Evolutionary conservation across 2,113 vertebrate genomes (phyloP).

Genomic region (Cygnus atratus): DNA sequence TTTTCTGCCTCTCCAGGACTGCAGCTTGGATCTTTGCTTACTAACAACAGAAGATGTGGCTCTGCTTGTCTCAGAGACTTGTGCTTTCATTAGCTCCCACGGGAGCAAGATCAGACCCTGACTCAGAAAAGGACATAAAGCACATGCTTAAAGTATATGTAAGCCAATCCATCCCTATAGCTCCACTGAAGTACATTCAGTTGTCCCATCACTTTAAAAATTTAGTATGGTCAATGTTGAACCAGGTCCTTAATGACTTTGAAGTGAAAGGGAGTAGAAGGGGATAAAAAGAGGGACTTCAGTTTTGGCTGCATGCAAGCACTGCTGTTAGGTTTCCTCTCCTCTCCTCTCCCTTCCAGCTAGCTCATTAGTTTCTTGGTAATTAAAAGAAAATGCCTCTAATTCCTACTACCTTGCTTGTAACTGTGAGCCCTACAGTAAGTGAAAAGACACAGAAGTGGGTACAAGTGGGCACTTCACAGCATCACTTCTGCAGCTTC

Average conservation of each 20-base stretch:
- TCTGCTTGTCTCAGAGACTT: not conserved
- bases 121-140: not conserved
- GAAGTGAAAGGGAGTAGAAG: not conserved
- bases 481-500: not conserved
- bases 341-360: not conserved
- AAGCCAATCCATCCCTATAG: not conserved
- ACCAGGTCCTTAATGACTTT: not conserved
- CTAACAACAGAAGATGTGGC: not conserved
- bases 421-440: not conserved
- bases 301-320: not conserved
- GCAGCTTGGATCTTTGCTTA: not conserved
- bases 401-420: not conserved
- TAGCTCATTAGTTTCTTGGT: not conserved
- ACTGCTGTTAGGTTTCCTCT: not conserved
- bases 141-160: not conserved
- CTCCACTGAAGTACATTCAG: accelerated
- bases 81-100: not conserved
- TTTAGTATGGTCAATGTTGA: not conserved
- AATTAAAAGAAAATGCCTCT: constrained; percentile 26
- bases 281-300: not conserved
- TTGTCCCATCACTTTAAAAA: not conserved
- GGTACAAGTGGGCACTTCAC: not conserved
- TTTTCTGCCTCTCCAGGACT: not conserved
- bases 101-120: not conserved
- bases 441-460: not conserved